Percentiles rank a stretch among this genome's conserved stretches.
Evolutionary conservation across 2,113 vertebrate genomes (phyloP).

Genomic region (Pachypanchax playfairii): DNA sequence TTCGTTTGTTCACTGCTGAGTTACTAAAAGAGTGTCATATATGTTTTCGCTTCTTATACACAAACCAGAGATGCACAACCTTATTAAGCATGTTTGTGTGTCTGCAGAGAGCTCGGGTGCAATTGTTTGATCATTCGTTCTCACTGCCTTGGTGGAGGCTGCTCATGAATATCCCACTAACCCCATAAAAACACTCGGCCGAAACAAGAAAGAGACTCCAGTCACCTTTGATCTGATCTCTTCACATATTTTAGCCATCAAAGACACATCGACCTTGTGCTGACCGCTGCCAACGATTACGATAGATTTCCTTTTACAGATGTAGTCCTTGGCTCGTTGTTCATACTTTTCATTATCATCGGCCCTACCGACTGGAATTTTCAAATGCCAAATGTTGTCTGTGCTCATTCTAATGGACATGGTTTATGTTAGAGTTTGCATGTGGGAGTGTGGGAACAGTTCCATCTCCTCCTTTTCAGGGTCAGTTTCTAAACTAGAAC

Average conservation of each 20-base stretch:
- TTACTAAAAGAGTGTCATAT: no score
- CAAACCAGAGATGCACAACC: constrained; percentile 4
- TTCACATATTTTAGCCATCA: constrained; percentile 66
- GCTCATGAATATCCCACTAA: constrained; percentile 54
- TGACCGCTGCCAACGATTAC: constrained; percentile 34
- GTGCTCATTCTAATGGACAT: constrained; percentile 10
- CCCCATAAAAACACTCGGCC: constrained; percentile 39
- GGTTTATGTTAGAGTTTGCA: constrained; percentile 13
- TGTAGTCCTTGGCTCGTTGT: constrained; percentile 40
- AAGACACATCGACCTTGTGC: constrained; percentile 41
- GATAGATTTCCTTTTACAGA: constrained; percentile 42
- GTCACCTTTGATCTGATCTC: constrained; percentile 67
- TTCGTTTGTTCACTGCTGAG: no score
- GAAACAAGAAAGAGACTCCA: constrained; percentile 52
- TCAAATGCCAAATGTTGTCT: constrained; percentile 13
- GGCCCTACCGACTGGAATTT: constrained; percentile 11
- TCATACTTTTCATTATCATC: constrained; percentile 31
- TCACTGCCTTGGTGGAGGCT: constrained; percentile 20
- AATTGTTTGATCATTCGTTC: constrained; percentile 49
- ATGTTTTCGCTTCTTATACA: no score
- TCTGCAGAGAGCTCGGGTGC: neutral
- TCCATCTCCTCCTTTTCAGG: constrained; percentile 30
- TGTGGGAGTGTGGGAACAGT: constrained; percentile 8
- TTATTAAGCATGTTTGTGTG: constrained; percentile 2
- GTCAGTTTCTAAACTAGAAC: constrained; percentile 33